Percentiles rank a stretch among this genome's conserved stretches.
Evolutionary conservation across 2,888 invertebrate species (phyloP).

Genomic region (Liodrosophila aerea): DNA sequence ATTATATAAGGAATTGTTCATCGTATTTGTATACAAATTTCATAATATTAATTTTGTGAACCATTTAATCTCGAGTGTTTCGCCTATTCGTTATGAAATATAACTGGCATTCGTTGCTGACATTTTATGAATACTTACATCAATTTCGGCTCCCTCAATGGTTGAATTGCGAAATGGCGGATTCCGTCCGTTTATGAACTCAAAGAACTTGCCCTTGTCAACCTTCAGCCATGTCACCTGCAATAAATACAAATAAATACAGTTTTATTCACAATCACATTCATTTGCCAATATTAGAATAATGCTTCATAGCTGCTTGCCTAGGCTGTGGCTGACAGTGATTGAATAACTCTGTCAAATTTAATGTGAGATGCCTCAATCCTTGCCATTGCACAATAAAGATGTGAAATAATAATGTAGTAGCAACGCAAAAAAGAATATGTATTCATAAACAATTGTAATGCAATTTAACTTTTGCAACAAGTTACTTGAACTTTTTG

Average conservation of each 20-base stretch:
- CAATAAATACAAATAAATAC: constrained; percentile 37
- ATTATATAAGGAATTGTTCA: no score
- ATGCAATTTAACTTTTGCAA: constrained; percentile 69
- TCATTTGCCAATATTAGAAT: constrained; percentile 35
- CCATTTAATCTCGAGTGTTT: not conserved
- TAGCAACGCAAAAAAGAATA: constrained; percentile 2
- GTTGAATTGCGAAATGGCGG: constrained; percentile 88
- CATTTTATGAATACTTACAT: constrained; percentile 85
- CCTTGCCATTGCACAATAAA: constrained; percentile 5
- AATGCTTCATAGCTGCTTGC: constrained; percentile 22
- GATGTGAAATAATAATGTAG: not conserved
- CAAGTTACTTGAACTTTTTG: constrained; percentile 59
- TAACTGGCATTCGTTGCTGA: not conserved
- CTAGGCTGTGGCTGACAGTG: constrained; percentile 61
- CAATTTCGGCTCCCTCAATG: constrained; percentile 88
- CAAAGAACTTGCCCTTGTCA: constrained; percentile 87
- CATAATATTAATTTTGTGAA: not conserved
- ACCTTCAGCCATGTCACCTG: constrained; percentile 83
- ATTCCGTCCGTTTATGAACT: constrained; percentile 89
- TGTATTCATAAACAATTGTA: constrained; percentile 10
- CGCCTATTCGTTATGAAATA: not conserved
- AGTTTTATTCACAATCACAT: constrained; percentile 8
- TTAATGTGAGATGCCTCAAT: constrained; percentile 21
- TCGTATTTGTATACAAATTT: no score
- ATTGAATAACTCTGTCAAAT: constrained; percentile 60